Base-by-base conservation (phyloP, 2,797 vertebrate species). In the Arrhamphus sclerolepis region DNA sequence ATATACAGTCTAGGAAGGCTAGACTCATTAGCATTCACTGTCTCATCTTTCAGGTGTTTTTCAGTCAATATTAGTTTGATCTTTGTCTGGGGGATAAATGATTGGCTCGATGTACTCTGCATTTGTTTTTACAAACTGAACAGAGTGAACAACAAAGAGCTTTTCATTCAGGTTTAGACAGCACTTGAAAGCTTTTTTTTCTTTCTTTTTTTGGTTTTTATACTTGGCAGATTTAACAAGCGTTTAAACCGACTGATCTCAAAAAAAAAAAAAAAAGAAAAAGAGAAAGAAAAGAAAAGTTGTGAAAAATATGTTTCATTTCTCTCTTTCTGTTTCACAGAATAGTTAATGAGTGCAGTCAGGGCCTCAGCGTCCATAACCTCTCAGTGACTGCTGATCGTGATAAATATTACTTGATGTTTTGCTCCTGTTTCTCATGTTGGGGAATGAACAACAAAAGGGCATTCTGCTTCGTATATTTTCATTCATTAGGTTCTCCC, bases 341-440 rank as follows among this genome's bases (percentile, higher is more conserved):
- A 86, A 80, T 77, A 75, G 83, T 85, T 78, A 78, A 75, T 70
- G 83, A 83, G 70, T 64, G 68, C 83, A 82, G 77, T 75, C 71
- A 47, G 71, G 82, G 80, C 83, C 81, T 80, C 69, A 82, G 83
- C 83, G 85, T 88, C 83, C 72, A 77, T 89, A 92, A 92, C 90
- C 88, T 89, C 78, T 88, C 75, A 64, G 62, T 89, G 89, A 89
- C 87, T 91, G 89, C 85, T 90, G 83, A 90, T 89, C 54, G 77
- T 77, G 78, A 80, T 90, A 92, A 92, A 92, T 91, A 90, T 72
- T 66, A 80, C 72, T 78, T 90, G 87, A 88, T 83, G 49, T 89
- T 87, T 84, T 69, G 76, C 82, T 85, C 84, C 88, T 58, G 86
- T 89, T 90, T 92, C 87, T 89, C 87, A 89, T 91, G 91, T 91